Conservation (phyloP, 2,888 invertebrate genomes). For the Tipula lateralis region DNA sequence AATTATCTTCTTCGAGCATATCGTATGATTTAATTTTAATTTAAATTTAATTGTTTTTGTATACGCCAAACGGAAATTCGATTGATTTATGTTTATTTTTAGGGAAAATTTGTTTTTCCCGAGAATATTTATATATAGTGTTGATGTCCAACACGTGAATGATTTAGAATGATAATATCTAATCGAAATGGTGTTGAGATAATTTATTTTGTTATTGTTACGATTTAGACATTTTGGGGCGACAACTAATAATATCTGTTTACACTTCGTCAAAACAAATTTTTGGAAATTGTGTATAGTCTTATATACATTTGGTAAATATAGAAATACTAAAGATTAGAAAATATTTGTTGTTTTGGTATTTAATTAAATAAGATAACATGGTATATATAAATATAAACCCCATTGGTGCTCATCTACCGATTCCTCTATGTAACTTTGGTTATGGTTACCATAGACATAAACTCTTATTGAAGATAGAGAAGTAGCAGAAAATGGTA, state of each 20-base stretch:
- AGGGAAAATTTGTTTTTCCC: background rate
- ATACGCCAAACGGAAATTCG: background rate
- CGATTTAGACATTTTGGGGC: background rate
- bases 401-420: too few species aligned
- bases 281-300: too few species aligned
- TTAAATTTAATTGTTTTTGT: background rate
- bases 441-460: too few species aligned
- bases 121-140: background rate
- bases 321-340: too few species aligned
- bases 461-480: too few species aligned
- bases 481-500: too few species aligned
- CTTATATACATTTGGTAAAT: too few species aligned
- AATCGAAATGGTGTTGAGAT: background rate
- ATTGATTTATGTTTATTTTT: constrained; percentile 2
- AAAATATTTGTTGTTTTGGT: too few species aligned
- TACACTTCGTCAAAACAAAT: background rate
- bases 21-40: background rate
- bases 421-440: too few species aligned
- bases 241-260: background rate
- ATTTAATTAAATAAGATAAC: too few species aligned
- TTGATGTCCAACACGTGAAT: background rate
- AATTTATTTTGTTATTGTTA: background rate
- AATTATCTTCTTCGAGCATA: background rate
- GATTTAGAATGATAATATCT: background rate
- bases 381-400: too few species aligned